A percentile compares a stretch with the other conserved stretches of the same genome.
These are phyloP conservation scores for Leptinotarsa tumamoca DNA, from an alignment of 2,888 invertebrate genomes.

Conservation along the genomic window DNA sequence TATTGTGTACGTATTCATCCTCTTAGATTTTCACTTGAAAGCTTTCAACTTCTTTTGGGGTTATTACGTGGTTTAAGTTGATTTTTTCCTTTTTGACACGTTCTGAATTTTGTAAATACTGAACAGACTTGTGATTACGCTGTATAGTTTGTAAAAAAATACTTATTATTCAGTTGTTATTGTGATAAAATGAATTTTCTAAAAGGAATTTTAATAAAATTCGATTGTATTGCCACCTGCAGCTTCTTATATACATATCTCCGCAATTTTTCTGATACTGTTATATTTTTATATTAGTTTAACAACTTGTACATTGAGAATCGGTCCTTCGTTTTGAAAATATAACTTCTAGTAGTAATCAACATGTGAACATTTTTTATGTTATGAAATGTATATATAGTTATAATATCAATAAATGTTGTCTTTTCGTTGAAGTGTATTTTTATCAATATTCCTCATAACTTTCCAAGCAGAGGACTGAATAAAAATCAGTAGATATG, in stretches of 20 bases:
- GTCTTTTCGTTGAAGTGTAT: slow-evolving; percentile 39
- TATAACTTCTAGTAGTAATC: slow-evolving; percentile 19
- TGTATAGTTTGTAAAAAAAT: slow-evolving; percentile 40
- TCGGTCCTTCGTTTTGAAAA: slow-evolving; percentile 23
- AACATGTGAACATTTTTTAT: slow-evolving; percentile 34
- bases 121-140: slow-evolving; percentile 37
- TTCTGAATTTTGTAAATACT: slow-evolving; percentile 33
- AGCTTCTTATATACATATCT: slow-evolving; percentile 43
- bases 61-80: not conserved
- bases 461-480: too few relatives aligned
- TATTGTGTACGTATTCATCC: too few relatives aligned
- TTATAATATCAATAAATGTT: slow-evolving; percentile 44
- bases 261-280: slow-evolving; percentile 40
- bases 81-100: not conserved
- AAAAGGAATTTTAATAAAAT: slow-evolving; percentile 15
- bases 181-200: slow-evolving; percentile 41
- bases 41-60: too few relatives aligned
- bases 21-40: too few relatives aligned
- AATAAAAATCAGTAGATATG: too few relatives aligned
- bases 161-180: slow-evolving; percentile 37
- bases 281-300: slow-evolving; percentile 41
- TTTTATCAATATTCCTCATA: not conserved
- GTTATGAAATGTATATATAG: slow-evolving; percentile 40
- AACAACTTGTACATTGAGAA: slow-evolving; percentile 35
- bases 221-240: slow-evolving; percentile 23